A percentile compares a stretch with the other conserved stretches of the same genome.
Conservation (phyloP, 2,113 vertebrate species). For the Ginglymostoma cirratum region DNA sequence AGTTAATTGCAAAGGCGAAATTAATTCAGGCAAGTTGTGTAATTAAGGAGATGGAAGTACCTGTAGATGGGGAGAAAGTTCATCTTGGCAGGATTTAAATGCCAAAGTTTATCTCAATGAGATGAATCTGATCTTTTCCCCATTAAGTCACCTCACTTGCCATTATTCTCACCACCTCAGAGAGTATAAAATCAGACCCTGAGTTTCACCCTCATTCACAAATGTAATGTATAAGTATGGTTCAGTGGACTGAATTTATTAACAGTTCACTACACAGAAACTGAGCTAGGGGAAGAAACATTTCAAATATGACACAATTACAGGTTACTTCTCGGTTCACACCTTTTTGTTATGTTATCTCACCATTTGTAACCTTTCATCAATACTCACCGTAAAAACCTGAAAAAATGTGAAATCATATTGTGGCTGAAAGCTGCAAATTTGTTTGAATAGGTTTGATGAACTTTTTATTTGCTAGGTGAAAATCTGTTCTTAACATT, state of each 20-base stretch:
- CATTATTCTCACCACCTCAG: no score
- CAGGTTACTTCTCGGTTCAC: not conserved
- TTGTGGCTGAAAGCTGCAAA: not conserved
- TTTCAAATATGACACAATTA: not conserved
- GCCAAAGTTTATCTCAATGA: no score
- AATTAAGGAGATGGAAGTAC: no score
- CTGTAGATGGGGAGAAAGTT: no score
- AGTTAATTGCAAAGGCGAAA: no score
- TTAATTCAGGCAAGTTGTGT: no score
- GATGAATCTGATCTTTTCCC: no score
- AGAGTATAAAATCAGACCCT: not conserved
- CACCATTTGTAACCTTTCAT: not conserved
- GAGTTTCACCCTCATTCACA: no score
- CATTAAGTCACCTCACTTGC: no score
- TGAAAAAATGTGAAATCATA: not conserved
- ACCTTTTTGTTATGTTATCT: not conserved
- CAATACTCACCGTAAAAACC: no score
- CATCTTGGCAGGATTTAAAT: no score
- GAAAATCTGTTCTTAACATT: not conserved
- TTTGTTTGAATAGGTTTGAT: not conserved
- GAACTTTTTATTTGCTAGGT: not conserved
- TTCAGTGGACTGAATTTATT: not conserved
- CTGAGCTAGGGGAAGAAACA: not conserved
- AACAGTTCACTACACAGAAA: not conserved
- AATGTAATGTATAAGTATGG: not conserved